Percentiles rank a stretch among this genome's conserved stretches.
phyloP scores from a whole-genome alignment of 2,113 vertebrate genomes.

The Ophiodon elongatus region DNA sequence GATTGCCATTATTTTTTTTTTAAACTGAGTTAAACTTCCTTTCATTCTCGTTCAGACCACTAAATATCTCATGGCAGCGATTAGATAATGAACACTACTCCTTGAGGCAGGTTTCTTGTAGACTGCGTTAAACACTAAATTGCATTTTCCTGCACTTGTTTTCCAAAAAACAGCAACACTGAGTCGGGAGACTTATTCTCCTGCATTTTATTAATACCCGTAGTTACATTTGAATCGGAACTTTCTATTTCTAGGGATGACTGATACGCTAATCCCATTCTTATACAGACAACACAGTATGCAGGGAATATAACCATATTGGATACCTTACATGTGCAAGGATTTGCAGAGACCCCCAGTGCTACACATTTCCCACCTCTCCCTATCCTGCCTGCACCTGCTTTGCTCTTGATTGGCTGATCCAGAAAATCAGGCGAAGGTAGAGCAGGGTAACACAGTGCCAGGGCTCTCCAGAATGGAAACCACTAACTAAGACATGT shows the following conservation, averaged over 20 bases:
- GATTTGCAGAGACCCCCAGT: not conserved
- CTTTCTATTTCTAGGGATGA: not conserved
- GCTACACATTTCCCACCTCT: not conserved
- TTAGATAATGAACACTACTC: constrained; percentile 54
- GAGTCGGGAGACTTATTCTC: not conserved
- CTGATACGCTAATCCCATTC: not conserved
- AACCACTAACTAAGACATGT: not conserved
- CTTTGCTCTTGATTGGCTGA: not conserved
- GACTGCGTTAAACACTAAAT: constrained; percentile 17
- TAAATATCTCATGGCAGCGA: constrained; percentile 39
- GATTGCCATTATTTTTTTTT: constrained; percentile 39
- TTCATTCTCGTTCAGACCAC: constrained; percentile 42
- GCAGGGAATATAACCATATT: not conserved
- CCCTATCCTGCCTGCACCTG: not conserved
- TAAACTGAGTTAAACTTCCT: constrained; percentile 41
- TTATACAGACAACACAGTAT: not conserved
- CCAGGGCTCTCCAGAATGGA: not conserved
- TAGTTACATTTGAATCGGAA: not conserved
- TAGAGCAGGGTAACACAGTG: not conserved
- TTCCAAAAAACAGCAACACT: not conserved
- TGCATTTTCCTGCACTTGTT: constrained; percentile 35
- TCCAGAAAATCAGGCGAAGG: not conserved
- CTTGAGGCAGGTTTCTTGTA: not conserved
- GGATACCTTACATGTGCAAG: not conserved
- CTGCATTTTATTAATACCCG: not conserved